phyloP scores from a whole-genome alignment of 2,888 invertebrate species.

The Andrena camellia region DNA sequence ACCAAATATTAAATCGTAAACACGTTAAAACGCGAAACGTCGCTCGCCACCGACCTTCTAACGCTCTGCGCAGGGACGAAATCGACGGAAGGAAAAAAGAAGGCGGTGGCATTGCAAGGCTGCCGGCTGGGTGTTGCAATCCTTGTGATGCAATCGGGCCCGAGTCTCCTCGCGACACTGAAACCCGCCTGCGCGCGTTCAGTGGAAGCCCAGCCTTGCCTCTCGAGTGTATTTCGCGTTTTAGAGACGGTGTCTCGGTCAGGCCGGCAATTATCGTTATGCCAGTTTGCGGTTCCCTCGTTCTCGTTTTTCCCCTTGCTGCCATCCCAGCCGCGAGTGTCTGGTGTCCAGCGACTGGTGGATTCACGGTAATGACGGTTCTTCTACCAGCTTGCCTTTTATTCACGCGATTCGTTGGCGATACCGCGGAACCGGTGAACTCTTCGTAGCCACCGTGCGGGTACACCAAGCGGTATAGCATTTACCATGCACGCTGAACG shows the following conservation, averaged over 20 bases:
- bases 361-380: background rate
- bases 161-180: conserved; percentile 53
- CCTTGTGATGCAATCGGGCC: conserved; percentile 64
- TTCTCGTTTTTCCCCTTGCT: background rate
- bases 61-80: conserved; percentile 6
- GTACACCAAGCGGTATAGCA: no score
- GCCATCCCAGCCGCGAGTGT: background rate
- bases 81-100: conserved; percentile 39
- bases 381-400: background rate
- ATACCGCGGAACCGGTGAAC: background rate
- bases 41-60: background rate
- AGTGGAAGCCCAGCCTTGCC: conserved; percentile 28
- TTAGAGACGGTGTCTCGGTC: background rate
- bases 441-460: no score
- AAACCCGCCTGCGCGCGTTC: conserved; percentile 50
- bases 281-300: conserved; percentile 3
- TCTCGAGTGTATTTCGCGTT: conserved; percentile 31
- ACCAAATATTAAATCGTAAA: no score
- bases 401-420: no score
- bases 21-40: background rate
- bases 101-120: conserved; percentile 71
- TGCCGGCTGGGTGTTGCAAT: conserved; percentile 66
- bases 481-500: no score
- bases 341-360: background rate
- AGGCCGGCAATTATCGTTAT: background rate